These are phyloP conservation scores for Drosophila borealis DNA, from an alignment of 2,888 invertebrate genomes.

Conservation along the genomic window DNA sequence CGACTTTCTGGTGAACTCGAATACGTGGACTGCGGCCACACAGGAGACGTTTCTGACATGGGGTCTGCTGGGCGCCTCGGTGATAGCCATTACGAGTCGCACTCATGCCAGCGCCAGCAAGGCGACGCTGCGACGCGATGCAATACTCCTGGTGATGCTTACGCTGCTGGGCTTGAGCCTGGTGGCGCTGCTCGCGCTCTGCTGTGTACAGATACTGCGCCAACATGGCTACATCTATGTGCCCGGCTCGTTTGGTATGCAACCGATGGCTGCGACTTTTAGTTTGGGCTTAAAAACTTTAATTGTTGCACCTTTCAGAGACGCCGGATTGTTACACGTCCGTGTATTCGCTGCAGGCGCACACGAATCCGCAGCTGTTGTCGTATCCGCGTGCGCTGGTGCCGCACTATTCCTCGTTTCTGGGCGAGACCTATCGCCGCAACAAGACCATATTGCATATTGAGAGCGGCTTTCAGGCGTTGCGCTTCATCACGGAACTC, in stretches of 20 bases:
- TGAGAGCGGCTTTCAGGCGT: slow-evolving; percentile 92
- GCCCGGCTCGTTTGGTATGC: slow-evolving; percentile 93
- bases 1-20: slow-evolving; percentile 92
- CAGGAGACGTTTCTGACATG: slow-evolving; percentile 93
- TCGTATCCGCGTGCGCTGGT: slow-evolving; percentile 85
- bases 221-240: slow-evolving; percentile 90
- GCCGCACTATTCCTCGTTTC: slow-evolving; percentile 83
- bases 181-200: slow-evolving; percentile 92
- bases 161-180: slow-evolving; percentile 91
- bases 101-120: slow-evolving; percentile 73
- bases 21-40: slow-evolving; percentile 95
- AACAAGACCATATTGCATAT: slow-evolving; percentile 80
- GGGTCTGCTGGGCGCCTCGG: slow-evolving; percentile 88
- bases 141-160: slow-evolving; percentile 89
- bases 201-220: slow-evolving; percentile 91
- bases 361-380: slow-evolving; percentile 87
- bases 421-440: slow-evolving; percentile 83
- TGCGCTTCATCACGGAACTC: slow-evolving; percentile 94
- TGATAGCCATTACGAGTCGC: slow-evolving; percentile 83
- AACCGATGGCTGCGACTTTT: no score
- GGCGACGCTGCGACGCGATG: slow-evolving; percentile 86
- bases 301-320: slow-evolving; percentile 86
- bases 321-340: slow-evolving; percentile 90
- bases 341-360: slow-evolving; percentile 87
- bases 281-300: no score